phyloP scores from a whole-genome alignment of 1,140 invertebrate genomes.

The Cherax quadricarinatus region DNA sequence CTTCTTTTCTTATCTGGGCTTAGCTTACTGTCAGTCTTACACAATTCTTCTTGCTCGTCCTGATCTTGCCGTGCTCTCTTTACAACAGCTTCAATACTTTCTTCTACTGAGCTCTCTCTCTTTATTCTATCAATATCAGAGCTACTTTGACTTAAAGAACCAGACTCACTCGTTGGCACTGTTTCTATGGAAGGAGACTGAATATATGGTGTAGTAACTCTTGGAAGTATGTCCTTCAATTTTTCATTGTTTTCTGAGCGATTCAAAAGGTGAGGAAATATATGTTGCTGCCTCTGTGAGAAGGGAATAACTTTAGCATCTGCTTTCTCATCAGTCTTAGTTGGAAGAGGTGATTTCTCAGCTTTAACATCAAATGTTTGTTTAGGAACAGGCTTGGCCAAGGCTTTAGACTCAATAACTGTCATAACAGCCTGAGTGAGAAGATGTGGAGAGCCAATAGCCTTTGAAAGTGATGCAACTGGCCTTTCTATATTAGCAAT shows the following conservation, averaged over 20 bases:
- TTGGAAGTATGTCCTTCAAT: slow-evolving; percentile 8
- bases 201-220: slow-evolving; percentile 26
- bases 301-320: slow-evolving; percentile 70
- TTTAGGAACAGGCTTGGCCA: slow-evolving; percentile 69
- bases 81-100: slow-evolving; percentile 72
- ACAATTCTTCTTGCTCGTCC: neutral
- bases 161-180: neutral
- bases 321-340: slow-evolving; percentile 61
- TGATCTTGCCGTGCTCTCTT: slow-evolving; percentile 68
- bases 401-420: slow-evolving; percentile 66
- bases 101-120: slow-evolving; percentile 64
- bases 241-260: slow-evolving; percentile 59
- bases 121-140: slow-evolving; percentile 51
- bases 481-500: slow-evolving; percentile 31
- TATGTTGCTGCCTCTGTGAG: slow-evolving; percentile 72
- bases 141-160: slow-evolving; percentile 25
- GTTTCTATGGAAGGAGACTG: slow-evolving; percentile 47
- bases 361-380: slow-evolving; percentile 39
- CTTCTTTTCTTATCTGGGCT: slow-evolving; percentile 61
- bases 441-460: slow-evolving; percentile 55
- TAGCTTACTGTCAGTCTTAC: neutral
- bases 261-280: slow-evolving; percentile 72
- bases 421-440: slow-evolving; percentile 70
- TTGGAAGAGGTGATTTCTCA: slow-evolving; percentile 41
- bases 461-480: slow-evolving; percentile 9